Evolutionary conservation across 2,113 vertebrate genomes (phyloP), one percentile per base, ranked within the genome.

Genomic region (Terrapene triunguis): DNA sequence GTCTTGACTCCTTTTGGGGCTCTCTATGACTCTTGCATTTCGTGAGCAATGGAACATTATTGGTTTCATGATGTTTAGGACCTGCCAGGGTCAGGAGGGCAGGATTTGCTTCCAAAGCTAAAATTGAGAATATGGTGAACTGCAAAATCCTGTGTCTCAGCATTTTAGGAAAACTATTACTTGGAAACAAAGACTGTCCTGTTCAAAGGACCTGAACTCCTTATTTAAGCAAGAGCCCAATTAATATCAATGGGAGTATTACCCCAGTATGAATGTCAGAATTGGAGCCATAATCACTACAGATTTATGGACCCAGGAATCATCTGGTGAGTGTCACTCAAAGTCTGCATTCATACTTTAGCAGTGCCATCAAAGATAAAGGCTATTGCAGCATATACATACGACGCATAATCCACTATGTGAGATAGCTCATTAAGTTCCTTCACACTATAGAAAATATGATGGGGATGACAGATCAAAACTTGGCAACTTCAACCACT

Each of bases 21-120:
- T 86, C 82, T 82, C 25, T 87, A 16, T 44, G n/a, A 8, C 24
- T 74, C 38, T 81, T 78, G 93, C 21, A 47, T 76, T 82, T 42
- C 9, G 2, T 35, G 12, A 6, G 10, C 1, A 51, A 44, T 35
- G 14, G 79, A 80, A 76, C 2, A 27, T 22, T 35, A 22, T 65
- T 72, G n/a, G 11, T 24, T 85, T 13, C 0, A 0, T 22, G n/a
- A 19, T 25, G 35, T 38, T 72, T n/a, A 19, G 12, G 0, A 0
- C n/a, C n/a, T 72, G 69, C n/a, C n/a, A 54, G 51, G 59, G n/a
- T 10, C 29, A 29, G 59, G 85, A 80, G 6, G 6, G 8, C 5
- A 53, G 35, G 11, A 32, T 24, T 50, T 8, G 7, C 1, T 51
- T 14, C 21, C 24, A 91, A 74, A 16, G n/a, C 21, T 42, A 42